Conservation (phyloP, 2,888 invertebrate genomes). For the Adineta ricciae region DNA sequence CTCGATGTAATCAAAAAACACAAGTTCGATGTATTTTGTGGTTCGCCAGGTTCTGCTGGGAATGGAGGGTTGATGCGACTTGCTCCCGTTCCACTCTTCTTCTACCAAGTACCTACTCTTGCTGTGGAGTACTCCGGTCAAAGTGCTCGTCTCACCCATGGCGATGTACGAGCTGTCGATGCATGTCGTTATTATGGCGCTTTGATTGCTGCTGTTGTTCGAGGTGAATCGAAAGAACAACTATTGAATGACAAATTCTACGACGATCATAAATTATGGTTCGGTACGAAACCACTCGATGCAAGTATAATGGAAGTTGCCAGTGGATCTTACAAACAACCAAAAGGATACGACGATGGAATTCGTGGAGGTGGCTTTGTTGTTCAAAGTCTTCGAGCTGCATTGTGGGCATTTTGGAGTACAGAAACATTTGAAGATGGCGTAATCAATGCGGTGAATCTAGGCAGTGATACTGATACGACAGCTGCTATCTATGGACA, state of each 20-base stretch:
- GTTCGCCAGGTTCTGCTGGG: neutral
- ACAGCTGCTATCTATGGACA: neutral
- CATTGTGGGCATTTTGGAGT: neutral
- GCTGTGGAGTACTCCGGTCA: neutral
- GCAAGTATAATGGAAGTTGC: neutral
- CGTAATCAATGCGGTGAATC: neutral
- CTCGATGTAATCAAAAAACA: neutral
- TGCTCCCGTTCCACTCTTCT: neutral
- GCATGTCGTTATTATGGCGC: neutral
- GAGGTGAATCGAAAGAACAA: neutral
- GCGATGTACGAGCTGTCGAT: neutral
- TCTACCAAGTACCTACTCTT: neutral
- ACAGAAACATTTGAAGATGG: neutral
- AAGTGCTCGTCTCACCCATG: neutral
- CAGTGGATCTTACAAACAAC: neutral
- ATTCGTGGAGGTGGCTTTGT: neutral
- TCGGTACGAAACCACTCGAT: neutral
- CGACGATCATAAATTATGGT: neutral
- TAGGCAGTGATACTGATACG: neutral
- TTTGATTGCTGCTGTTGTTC: neutral
- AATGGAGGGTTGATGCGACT: neutral
- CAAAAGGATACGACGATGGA: neutral
- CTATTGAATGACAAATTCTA: neutral
- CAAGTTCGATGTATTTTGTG: neutral
- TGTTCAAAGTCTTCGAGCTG: neutral